Percentiles rank a stretch among this genome's conserved stretches.
Conservation (phyloP, 2,888 invertebrate genomes). For the Drosophila bunnanda region DNA sequence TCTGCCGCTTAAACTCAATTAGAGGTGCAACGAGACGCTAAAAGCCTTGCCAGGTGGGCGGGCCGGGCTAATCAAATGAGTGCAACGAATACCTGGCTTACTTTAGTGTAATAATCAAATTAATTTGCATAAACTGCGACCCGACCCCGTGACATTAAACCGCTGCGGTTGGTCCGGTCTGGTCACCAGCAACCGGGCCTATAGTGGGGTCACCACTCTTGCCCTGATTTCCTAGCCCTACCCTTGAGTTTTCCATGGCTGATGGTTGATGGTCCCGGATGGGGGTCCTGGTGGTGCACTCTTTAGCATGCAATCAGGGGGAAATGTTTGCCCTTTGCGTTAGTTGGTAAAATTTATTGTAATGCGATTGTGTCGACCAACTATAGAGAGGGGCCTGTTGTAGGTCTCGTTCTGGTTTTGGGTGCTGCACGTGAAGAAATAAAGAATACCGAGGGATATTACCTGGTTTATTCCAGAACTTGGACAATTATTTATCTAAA, state of each 20-base stretch:
- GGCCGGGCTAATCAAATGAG: constrained; percentile 57
- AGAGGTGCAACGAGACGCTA: constrained; percentile 45
- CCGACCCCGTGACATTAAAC: constrained; percentile 44
- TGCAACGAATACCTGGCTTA: constrained; percentile 48
- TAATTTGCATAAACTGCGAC: constrained; percentile 55
- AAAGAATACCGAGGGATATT: too few species aligned
- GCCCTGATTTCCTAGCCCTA: constrained; percentile 44
- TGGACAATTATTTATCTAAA: neutral
- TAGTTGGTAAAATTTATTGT: constrained; percentile 67
- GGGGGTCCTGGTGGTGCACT: constrained; percentile 41
- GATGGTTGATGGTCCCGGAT: neutral
- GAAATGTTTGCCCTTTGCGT: constrained; percentile 45
- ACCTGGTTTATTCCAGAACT: neutral
- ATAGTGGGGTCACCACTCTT: constrained; percentile 9
- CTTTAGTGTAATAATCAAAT: constrained; percentile 60
- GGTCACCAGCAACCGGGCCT: constrained; percentile 8
- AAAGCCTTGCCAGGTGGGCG: constrained; percentile 51
- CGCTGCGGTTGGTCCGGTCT: constrained; percentile 3
- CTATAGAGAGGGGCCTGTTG: constrained; percentile 22
- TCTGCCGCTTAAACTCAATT: constrained; percentile 35
- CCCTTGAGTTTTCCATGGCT: constrained; percentile 8
- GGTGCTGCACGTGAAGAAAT: constrained; percentile 1
- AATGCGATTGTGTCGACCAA: constrained; percentile 68
- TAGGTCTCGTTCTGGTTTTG: constrained; percentile 37
- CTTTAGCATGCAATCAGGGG: constrained; percentile 37